These are phyloP conservation scores for Drosophila lacteicornis DNA, from an alignment of 1,140 invertebrate genomes.

Conservation along the genomic window DNA sequence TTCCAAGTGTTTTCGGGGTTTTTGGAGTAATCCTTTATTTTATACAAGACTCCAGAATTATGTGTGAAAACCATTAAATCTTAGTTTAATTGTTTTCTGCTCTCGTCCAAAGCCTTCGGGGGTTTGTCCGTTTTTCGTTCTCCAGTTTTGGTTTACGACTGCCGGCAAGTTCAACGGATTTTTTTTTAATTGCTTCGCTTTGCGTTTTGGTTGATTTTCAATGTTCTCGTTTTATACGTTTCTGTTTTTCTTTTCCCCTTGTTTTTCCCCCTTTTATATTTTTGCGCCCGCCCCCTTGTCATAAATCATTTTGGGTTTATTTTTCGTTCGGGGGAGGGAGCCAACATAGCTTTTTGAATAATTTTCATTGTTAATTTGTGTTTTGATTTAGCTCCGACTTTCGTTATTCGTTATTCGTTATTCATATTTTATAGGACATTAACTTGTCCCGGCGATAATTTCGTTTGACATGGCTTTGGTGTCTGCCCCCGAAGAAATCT, in stretches of 20 bases:
- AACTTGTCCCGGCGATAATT: slow-evolving; percentile 70
- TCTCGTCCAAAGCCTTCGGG: slow-evolving; percentile 51
- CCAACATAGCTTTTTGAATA: slow-evolving; percentile 55
- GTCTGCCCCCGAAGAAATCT: slow-evolving; percentile 37
- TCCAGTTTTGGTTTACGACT: slow-evolving; percentile 58
- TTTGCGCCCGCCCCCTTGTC: slow-evolving; percentile 49
- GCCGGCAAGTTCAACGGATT: slow-evolving; percentile 74
- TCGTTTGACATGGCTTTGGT: slow-evolving; percentile 51
- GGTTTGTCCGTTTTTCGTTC: slow-evolving; percentile 17
- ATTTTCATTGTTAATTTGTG: slow-evolving; percentile 59
- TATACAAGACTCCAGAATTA: slow-evolving; percentile 64
- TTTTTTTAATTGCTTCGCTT: slow-evolving; percentile 70
- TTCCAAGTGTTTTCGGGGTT: slow-evolving; percentile 10
- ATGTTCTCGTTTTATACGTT: slow-evolving; percentile 58
- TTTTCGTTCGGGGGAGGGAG: slow-evolving; percentile 16
- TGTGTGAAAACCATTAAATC: slow-evolving; percentile 77
- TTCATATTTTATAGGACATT: slow-evolving; percentile 60
- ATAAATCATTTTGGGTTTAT: slow-evolving; percentile 70
- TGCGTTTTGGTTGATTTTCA: slow-evolving; percentile 57
- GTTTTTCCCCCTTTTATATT: slow-evolving; percentile 32
- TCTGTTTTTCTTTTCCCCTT: slow-evolving; percentile 24
- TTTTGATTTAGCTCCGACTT: slow-evolving; percentile 58
- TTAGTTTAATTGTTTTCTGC: slow-evolving; percentile 59
- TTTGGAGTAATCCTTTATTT: slow-evolving; percentile 67
- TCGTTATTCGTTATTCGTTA: slow-evolving; percentile 31